phyloP scores from a whole-genome alignment of 2,113 vertebrate species.

The Monopterus albus region DNA sequence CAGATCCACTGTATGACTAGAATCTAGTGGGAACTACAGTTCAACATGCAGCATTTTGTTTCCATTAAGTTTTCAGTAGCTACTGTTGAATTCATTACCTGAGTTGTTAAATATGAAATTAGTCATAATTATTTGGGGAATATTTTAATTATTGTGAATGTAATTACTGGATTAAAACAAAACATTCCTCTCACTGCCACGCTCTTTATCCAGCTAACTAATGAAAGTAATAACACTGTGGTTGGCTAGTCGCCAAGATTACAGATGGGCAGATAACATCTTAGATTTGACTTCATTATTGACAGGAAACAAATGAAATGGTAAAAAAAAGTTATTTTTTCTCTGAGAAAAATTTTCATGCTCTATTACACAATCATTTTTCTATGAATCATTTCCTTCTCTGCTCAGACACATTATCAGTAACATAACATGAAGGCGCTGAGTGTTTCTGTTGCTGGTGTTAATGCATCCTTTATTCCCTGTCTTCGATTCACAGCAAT shows the following conservation, averaged over 20 bases:
- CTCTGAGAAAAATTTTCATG: not conserved
- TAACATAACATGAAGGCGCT: not conserved
- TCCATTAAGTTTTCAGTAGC: not conserved
- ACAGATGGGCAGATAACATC: conserved; percentile 13
- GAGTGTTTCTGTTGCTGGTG: not conserved
- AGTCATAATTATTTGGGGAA: not conserved
- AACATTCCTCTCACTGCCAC: not conserved
- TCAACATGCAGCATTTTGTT: not conserved
- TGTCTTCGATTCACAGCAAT: not conserved
- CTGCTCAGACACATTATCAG: conserved; percentile 1
- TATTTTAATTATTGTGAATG: not conserved
- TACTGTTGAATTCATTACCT: not conserved
- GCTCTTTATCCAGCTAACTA: conserved; percentile 6
- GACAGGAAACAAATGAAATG: conserved; percentile 9
- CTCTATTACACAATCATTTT: not conserved
- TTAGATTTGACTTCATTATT: conserved; percentile 1
- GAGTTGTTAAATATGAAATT: not conserved
- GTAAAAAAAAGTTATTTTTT: not conserved
- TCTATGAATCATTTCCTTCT: not conserved
- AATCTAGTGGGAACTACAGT: not conserved
- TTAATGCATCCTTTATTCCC: conserved; percentile 15
- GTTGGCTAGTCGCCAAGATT: conserved; percentile 18
- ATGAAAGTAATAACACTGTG: conserved; percentile 16
- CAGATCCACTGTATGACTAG: not conserved
- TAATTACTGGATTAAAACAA: not conserved